phyloP scores from a whole-genome alignment of 2,113 vertebrate species.

The Mastomys natalensis region DNA sequence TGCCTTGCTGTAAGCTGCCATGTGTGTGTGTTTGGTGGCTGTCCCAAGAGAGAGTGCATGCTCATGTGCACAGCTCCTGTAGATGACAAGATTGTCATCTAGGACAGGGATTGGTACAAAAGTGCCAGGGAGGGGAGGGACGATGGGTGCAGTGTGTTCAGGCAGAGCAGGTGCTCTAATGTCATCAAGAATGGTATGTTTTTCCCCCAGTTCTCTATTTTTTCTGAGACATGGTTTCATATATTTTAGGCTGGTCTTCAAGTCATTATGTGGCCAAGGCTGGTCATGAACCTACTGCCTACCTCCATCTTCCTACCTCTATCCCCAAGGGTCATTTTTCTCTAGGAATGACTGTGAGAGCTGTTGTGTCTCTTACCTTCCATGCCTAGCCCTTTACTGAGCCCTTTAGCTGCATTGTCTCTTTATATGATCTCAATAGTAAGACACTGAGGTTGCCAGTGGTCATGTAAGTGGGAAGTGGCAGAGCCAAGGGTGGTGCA shows the following conservation, averaged over 20 bases:
- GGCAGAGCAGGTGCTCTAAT: not conserved
- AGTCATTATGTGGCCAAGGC: not conserved
- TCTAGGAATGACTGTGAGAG: not conserved
- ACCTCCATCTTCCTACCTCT: not conserved
- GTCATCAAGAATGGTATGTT: not conserved
- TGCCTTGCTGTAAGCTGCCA: not conserved
- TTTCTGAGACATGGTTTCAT: not conserved
- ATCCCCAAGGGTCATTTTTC: not conserved
- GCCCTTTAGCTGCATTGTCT: not conserved
- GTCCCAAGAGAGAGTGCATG: not conserved
- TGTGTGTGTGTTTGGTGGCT: not conserved
- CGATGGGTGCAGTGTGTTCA: too few species aligned
- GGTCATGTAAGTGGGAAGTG: conserved; percentile 33
- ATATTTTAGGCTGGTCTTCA: not conserved
- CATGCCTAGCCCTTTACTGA: not conserved
- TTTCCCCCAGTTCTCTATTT: not conserved
- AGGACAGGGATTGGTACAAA: not conserved
- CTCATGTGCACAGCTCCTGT: not conserved
- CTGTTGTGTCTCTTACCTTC: not conserved
- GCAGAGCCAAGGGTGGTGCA: conserved; percentile 7
- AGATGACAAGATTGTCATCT: not conserved
- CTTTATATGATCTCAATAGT: not conserved
- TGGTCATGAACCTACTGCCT: not conserved
- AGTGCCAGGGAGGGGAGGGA: not conserved
- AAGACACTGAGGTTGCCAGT: not conserved